phyloP scores from a whole-genome alignment of 2,797 vertebrate genomes.

The Rhynchotus rufescens region DNA sequence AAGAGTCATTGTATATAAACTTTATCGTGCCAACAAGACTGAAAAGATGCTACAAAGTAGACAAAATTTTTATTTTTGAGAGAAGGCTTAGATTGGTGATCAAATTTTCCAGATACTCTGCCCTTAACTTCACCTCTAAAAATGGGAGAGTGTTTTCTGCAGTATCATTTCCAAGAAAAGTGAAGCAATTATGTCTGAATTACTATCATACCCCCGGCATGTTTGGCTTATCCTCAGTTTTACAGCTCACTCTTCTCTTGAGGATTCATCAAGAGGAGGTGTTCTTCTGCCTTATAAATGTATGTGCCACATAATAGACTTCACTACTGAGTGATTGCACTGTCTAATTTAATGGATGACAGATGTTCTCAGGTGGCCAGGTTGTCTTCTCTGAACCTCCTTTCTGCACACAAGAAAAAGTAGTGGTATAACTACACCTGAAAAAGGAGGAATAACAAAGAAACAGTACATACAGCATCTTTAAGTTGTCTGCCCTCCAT shows the following conservation, averaged over 20 bases:
- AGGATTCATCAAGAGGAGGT: not conserved
- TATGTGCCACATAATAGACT: not conserved
- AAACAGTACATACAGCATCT: not conserved
- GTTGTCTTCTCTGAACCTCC: not conserved
- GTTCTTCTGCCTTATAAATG: not conserved
- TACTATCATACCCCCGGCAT: not conserved
- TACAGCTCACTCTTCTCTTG: not conserved
- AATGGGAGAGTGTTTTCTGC: not conserved
- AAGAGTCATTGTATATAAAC: not conserved
- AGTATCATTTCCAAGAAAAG: constrained; percentile 27
- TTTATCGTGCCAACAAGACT: not conserved
- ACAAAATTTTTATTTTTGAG: constrained; percentile 12
- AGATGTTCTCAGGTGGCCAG: not conserved
- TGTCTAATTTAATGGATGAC: not conserved
- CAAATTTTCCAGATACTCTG: constrained; percentile 16
- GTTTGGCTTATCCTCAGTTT: not conserved
- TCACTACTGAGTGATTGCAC: not conserved
- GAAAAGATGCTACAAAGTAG: not conserved
- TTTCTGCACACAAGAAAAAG: not conserved
- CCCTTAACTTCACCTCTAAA: not conserved
- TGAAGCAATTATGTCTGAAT: not conserved
- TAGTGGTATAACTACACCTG: not conserved
- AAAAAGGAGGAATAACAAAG: not conserved
- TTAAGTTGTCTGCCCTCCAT: not conserved
- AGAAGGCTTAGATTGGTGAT: not conserved